Conservation (phyloP, 2,797 vertebrate species). For the Eupleurogrammus muticus region DNA sequence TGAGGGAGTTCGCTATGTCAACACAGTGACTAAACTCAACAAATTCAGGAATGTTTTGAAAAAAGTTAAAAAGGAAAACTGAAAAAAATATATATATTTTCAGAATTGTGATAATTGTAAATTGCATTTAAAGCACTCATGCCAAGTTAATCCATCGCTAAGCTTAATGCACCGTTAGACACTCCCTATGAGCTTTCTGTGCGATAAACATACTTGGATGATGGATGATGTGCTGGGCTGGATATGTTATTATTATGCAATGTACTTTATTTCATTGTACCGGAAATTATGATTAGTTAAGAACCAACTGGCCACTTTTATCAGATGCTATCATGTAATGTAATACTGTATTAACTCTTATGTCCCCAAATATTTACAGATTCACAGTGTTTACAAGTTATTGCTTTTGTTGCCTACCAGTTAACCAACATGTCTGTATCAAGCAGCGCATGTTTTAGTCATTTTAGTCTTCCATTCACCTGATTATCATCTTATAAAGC, state of each 20-base stretch:
- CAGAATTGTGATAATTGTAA: not conserved
- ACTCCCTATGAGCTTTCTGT: not conserved
- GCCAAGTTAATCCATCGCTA: not conserved
- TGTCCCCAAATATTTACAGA: not conserved
- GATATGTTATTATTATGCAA: not conserved
- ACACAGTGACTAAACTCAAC: not conserved
- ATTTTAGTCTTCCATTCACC: constrained; percentile 54
- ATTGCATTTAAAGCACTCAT: not conserved
- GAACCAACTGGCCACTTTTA: not conserved
- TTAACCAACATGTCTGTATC: constrained; percentile 9
- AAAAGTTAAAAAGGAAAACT: too few relatives aligned
- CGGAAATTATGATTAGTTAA: not conserved
- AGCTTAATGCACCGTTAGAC: not conserved
- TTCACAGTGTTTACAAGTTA: not conserved
- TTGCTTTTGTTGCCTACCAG: not conserved
- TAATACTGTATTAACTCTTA: not conserved
- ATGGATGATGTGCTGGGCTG: not conserved
- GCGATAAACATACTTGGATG: not conserved
- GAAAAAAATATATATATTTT: not conserved
- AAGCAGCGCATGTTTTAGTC: constrained; percentile 55
- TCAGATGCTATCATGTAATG: not conserved
- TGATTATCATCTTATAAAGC: constrained; percentile 17
- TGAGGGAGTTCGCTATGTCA: not conserved
- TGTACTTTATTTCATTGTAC: not conserved
- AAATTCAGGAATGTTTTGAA: not conserved